These are phyloP conservation scores for Epinotia brunnichana DNA, from an alignment of 2,888 invertebrate species.

Conservation along the genomic window DNA sequence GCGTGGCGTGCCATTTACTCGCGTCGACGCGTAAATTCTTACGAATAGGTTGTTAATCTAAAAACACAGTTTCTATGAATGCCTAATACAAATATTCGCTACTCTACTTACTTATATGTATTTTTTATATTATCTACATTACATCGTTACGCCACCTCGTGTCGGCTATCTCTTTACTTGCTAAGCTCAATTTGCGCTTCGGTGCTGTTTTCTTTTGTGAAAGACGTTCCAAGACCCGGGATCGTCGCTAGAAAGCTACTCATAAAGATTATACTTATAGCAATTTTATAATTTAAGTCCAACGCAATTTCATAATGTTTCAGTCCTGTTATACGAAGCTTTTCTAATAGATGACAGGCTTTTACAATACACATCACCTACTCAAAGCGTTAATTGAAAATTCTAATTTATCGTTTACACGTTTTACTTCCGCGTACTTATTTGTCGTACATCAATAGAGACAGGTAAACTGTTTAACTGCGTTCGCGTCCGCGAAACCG, in stretches of 20 bases:
- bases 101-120: conserved; percentile 44
- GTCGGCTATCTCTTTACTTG: conserved; percentile 43
- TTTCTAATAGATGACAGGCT: conserved; percentile 9
- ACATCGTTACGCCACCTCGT: conserved; percentile 3
- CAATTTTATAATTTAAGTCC: conserved; percentile 9
- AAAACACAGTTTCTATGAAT: conserved; percentile 48
- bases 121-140: conserved; percentile 38
- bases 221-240: conserved; percentile 45
- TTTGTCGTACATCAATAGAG: conserved; percentile 48
- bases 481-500: conserved; percentile 48
- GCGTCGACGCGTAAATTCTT: conserved; percentile 61
- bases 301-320: neutral
- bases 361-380: neutral
- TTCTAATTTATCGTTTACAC: conserved; percentile 49
- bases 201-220: conserved; percentile 57
- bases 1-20: conserved; percentile 60
- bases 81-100: conserved; percentile 44
- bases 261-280: conserved; percentile 10
- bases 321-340: neutral
- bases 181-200: conserved; percentile 53
- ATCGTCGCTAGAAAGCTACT: conserved; percentile 8
- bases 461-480: conserved; percentile 46
- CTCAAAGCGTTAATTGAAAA: conserved; percentile 44
- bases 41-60: conserved; percentile 60
- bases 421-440: conserved; percentile 52